phyloP scores from a whole-genome alignment of 2,113 vertebrate genomes.

The Leptosomus discolor region DNA sequence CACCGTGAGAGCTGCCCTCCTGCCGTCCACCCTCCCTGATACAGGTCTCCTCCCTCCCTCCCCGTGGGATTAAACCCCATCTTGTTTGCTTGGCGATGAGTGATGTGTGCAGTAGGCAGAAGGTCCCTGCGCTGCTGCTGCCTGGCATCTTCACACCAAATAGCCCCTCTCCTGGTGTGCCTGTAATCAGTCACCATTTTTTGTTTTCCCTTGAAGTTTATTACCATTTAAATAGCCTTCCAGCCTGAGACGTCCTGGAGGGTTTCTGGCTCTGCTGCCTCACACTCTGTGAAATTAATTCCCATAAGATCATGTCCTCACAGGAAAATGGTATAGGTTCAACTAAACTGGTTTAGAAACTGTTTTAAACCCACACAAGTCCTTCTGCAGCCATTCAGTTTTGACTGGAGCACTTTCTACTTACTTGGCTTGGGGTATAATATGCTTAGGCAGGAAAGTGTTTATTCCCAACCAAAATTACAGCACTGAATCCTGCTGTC shows the following conservation, averaged over 20 bases:
- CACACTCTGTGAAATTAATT: neutral
- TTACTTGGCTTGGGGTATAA: neutral
- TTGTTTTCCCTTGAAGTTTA: conserved; percentile 1
- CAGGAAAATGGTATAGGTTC: neutral
- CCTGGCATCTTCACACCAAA: neutral
- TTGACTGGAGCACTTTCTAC: neutral
- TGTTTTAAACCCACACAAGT: neutral
- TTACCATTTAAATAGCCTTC: conserved; percentile 57
- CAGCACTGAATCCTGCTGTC: neutral
- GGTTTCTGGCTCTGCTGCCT: neutral
- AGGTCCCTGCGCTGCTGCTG: fast-evolving
- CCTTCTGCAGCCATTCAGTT: neutral
- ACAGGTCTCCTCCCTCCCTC: neutral
- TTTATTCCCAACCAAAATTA: neutral
- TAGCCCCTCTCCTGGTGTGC: neutral
- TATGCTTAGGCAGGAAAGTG: neutral
- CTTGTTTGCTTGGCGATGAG: neutral
- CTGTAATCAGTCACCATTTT: neutral
- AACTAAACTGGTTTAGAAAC: neutral
- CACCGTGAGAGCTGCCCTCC: neutral
- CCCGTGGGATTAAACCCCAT: neutral
- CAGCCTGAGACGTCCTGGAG: neutral
- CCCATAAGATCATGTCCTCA: neutral
- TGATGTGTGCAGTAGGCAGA: neutral
- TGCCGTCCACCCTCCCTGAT: neutral